Conservation (phyloP, 1,140 invertebrate species). For the Andricus grossulariae region DNA sequence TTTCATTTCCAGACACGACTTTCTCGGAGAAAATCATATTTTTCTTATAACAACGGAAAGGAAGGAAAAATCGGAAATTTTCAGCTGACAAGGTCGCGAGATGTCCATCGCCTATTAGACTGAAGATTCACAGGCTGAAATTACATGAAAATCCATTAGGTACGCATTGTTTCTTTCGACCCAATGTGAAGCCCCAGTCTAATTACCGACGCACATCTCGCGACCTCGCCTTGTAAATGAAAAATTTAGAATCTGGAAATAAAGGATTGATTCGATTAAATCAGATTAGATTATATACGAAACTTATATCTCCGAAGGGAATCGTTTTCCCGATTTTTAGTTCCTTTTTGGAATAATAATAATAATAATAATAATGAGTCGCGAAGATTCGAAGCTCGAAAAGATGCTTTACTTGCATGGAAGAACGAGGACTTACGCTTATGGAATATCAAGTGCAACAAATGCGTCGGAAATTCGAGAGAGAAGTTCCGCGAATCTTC, state of each 20-base stretch:
- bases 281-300: no score
- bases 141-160: no score
- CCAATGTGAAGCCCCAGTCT: no score
- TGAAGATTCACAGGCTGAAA: no score
- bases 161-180: no score
- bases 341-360: background rate
- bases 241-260: background rate
- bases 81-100: no score
- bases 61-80: conserved; percentile 22
- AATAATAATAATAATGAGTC: background rate
- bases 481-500: background rate
- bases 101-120: no score
- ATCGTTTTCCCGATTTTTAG: background rate
- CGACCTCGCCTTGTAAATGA: no score
- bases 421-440: conserved; percentile 22
- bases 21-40: background rate
- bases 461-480: background rate
- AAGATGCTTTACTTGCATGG: conserved; percentile 17
- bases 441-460: conserved; percentile 29
- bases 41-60: conserved; percentile 9
- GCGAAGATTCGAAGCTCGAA: conserved; percentile 12
- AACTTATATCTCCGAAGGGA: no score
- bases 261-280: background rate
- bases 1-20: conserved; percentile 38
- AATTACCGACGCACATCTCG: no score